Percentiles rank a stretch among this genome's conserved stretches.
These are phyloP conservation scores for Oxyscelio sp. DNA, from an alignment of 2,888 invertebrate species.

Conservation along the genomic window DNA sequence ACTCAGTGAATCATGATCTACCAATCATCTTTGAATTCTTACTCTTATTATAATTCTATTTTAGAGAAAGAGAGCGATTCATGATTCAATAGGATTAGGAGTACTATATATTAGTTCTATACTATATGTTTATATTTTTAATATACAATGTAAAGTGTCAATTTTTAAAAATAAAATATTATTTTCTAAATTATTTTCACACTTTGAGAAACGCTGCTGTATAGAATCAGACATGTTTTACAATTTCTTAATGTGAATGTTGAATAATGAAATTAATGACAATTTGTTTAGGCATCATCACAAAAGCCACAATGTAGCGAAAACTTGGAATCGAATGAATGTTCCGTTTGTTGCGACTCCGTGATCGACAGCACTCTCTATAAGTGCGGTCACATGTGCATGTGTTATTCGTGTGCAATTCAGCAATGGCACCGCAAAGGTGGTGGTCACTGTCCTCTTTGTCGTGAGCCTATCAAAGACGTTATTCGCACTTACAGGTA, in stretches of 20 bases:
- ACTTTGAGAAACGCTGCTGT: no score
- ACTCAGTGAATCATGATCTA: no score
- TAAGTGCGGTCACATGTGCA: slow-evolving; percentile 99
- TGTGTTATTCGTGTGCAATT: slow-evolving; percentile 98
- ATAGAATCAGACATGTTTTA: not conserved
- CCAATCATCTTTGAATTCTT: no score
- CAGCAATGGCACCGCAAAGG: slow-evolving; percentile 97
- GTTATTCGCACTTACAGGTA: no score
- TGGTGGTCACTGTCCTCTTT: slow-evolving; percentile 97
- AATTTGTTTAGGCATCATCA: slow-evolving; percentile 78
- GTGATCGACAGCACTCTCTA: slow-evolving; percentile 98
- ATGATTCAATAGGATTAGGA: no score
- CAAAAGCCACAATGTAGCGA: slow-evolving; percentile 88
- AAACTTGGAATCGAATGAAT: slow-evolving; percentile 90
- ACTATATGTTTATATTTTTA: no score
- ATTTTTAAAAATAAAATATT: no score
- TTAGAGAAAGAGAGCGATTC: no score
- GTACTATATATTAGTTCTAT: no score
- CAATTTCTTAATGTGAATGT: not conserved
- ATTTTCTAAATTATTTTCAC: no score
- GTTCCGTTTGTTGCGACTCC: slow-evolving; percentile 98
- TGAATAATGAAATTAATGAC: slow-evolving; percentile 30
- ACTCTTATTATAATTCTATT: no score
- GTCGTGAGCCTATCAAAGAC: slow-evolving; percentile 97
- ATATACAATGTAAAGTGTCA: no score